Base-by-base conservation (phyloP, 2,888 invertebrate genomes). In the Deroplatys truncata region DNA sequence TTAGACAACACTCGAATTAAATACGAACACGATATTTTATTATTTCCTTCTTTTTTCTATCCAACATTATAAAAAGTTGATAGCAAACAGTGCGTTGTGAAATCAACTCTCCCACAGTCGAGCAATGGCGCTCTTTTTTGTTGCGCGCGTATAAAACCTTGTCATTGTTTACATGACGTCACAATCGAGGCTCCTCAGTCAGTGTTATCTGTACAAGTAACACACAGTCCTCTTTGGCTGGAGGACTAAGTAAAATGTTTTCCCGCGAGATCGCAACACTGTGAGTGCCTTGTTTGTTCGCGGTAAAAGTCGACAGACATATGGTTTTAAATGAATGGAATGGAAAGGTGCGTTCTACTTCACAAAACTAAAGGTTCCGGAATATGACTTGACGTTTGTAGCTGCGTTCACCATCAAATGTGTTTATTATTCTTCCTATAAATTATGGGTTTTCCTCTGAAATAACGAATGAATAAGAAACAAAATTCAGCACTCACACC, bases 151-250 rank as follows among this genome's bases (percentile, higher is more conserved):
- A 86, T 56, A 86, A 56, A 86, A 72, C 86, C 72, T 82, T 84
- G 87, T 88, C 89, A 89, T 89, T 89, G 89, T 89, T 89, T 89
- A 84, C 84, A 84, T 89, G 89, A 89, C 89, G 89, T 89, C 89
- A 89, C 87, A 86, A 86, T 86, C 28, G 28, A 56, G 82, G 56
- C 82, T 86, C 29, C 86, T 86, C 85, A 28, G 25, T n/a, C n/a
- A 72, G 85, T 86, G 29, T 86, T 86, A 82, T 82, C 86, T 86
- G 86, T 29, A 82, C 29, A 82, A 86, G 82, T 82, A 15, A 86
- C 86, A 86, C 9, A n/a, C n/a, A 7, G 28, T 86, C 28, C 28
- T 86, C 86, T 28, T 86, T 29, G 28, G 86, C 82, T n/a, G 28
- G n/a, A 29, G 29, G 29, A 25, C 28, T 25, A 49, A 56, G 56